Evolutionary conservation across 1,140 invertebrate genomes (phyloP).

Genomic region (Saccostrea echinata): DNA sequence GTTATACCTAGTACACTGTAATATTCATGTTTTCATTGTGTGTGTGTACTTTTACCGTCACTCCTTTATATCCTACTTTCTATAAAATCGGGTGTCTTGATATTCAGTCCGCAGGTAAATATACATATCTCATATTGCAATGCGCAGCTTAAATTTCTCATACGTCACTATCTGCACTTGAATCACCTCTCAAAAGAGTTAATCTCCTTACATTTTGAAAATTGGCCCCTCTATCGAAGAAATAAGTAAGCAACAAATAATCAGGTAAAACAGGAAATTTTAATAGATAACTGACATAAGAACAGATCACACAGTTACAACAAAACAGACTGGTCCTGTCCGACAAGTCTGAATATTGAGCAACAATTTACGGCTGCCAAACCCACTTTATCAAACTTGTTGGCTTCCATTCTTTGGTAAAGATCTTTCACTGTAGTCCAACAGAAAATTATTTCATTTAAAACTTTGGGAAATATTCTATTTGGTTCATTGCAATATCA

Average conservation of each 20-base stretch:
- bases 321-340: slow-evolving; percentile 8
- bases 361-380: slow-evolving; percentile 10
- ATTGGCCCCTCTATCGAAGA: neutral
- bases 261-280: slow-evolving; percentile 27
- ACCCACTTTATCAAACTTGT: neutral
- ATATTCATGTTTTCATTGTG: too few species aligned
- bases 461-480: neutral
- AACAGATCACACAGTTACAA: slow-evolving; percentile 34
- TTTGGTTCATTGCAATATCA: neutral
- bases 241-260: neutral
- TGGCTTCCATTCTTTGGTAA: slow-evolving; percentile 16
- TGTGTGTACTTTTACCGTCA: too few species aligned
- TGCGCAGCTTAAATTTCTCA: too few species aligned
- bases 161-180: too few species aligned
- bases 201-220: neutral
- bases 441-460: neutral
- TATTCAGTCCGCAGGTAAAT: too few species aligned
- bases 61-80: too few species aligned
- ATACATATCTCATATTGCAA: too few species aligned
- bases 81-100: too few species aligned
- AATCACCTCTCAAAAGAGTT: neutral
- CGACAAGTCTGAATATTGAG: slow-evolving; percentile 24
- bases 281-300: slow-evolving; percentile 34
- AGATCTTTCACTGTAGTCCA: neutral
- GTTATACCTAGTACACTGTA: too few species aligned